Evolutionary conservation across 2,888 invertebrate genomes (phyloP).

Genomic region (Himalopsyche tibetana): DNA sequence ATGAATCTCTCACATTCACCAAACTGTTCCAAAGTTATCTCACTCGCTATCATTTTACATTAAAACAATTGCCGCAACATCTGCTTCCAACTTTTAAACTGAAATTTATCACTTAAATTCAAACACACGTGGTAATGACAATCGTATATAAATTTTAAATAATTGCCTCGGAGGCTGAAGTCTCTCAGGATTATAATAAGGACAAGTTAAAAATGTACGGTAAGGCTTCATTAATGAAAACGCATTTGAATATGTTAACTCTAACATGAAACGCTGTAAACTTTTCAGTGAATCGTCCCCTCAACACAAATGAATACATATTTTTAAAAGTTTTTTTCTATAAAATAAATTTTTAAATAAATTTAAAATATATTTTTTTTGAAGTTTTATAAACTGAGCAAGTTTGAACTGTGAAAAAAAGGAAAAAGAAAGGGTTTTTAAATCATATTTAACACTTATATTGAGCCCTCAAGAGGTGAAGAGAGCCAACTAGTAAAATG

Average conservation of each 20-base stretch:
- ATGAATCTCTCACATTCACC: constrained; percentile 18
- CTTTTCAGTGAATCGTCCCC: too few relatives aligned
- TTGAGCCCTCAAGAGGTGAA: too few relatives aligned
- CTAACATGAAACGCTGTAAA: too few relatives aligned
- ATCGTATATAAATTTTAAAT: constrained; percentile 13
- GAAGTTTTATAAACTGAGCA: too few relatives aligned
- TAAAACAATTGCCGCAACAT: constrained; percentile 37
- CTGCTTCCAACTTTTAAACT: constrained; percentile 10
- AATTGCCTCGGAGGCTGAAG: neutral
- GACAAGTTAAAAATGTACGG: neutral
- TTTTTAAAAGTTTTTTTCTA: too few relatives aligned
- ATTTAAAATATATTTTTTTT: too few relatives aligned
- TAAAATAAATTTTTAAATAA: too few relatives aligned
- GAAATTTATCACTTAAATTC: constrained; percentile 17
- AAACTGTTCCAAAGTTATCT: neutral
- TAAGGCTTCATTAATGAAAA: neutral
- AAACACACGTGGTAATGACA: constrained; percentile 22
- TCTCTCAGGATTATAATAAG: neutral
- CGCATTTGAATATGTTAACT: neutral
- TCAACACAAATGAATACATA: too few relatives aligned
- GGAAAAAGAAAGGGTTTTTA: too few relatives aligned
- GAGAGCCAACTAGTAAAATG: too few relatives aligned
- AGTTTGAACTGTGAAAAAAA: too few relatives aligned
- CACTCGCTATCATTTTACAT: constrained; percentile 6
- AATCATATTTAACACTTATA: too few relatives aligned